A percentile compares a stretch with the other conserved stretches of the same genome.
These are phyloP conservation scores for Tyria jacobaeae DNA, from an alignment of 2,888 invertebrate genomes.

Conservation along the genomic window DNA sequence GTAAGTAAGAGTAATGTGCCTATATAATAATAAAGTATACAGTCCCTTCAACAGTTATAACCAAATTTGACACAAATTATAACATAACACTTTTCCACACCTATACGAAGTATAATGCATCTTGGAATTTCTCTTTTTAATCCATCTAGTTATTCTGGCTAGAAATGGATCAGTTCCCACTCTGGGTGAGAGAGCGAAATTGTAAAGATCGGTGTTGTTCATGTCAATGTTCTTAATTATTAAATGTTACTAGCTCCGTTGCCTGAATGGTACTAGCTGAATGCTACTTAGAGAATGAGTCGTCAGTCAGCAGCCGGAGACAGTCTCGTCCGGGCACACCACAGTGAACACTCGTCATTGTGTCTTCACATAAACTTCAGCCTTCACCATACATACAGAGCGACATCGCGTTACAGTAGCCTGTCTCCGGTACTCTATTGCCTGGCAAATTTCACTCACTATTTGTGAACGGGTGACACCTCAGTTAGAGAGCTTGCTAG, in stretches of 20 bases:
- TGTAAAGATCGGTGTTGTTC: conserved; percentile 81
- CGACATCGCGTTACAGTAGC: conserved; percentile 40
- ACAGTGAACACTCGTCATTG: conserved; percentile 23
- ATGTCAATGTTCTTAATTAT: conserved; percentile 73
- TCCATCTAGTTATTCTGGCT: conserved; percentile 88
- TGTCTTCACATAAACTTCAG: conserved; percentile 19
- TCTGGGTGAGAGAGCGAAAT: conserved; percentile 87
- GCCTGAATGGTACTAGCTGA: conserved; percentile 84
- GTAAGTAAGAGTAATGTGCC: conserved; percentile 85
- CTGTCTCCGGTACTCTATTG: conserved; percentile 75
- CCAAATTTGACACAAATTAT: conserved; percentile 31
- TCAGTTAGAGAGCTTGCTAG: conserved; percentile 76
- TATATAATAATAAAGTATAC: conserved; percentile 15
- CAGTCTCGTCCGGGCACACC: conserved; percentile 57
- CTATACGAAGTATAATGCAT: conserved; percentile 72
- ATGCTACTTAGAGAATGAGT: conserved; percentile 82
- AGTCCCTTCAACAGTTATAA: conserved; percentile 3
- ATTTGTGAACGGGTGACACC: conserved; percentile 63
- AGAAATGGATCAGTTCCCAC: conserved; percentile 89
- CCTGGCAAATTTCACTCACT: conserved; percentile 60
- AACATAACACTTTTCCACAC: conserved; percentile 45
- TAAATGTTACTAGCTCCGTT: conserved; percentile 81
- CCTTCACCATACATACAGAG: conserved; percentile 14
- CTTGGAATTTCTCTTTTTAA: conserved; percentile 79
- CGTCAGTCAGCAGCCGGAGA: conserved; percentile 75